Conservation (phyloP, 2,888 invertebrate genomes). For the Sepioteuthis lessoniana region DNA sequence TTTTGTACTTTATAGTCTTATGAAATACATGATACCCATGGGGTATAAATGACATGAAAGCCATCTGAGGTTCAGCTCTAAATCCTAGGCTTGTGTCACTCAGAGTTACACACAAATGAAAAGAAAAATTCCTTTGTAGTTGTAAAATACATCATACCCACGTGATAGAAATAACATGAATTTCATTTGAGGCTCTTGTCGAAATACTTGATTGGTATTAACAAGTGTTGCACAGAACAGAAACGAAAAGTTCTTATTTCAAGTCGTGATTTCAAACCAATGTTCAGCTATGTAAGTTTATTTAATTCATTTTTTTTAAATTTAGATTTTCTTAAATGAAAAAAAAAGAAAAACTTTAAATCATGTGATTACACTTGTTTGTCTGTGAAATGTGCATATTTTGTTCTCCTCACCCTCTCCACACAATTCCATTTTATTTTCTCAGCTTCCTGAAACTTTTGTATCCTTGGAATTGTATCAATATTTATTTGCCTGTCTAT, state of each 20-base stretch:
- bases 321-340: background rate
- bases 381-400: background rate
- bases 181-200: too few species aligned
- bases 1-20: too few species aligned
- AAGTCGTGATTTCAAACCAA: background rate
- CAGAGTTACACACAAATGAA: too few species aligned
- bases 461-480: background rate
- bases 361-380: background rate
- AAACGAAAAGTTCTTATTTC: background rate
- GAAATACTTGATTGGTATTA: too few species aligned
- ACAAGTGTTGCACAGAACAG: too few species aligned
- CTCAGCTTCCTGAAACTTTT: background rate
- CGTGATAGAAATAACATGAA: too few species aligned
- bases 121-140: too few species aligned
- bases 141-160: too few species aligned
- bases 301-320: background rate
- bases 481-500: slow-evolving; percentile 8
- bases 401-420: background rate
- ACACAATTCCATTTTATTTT: background rate
- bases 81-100: too few species aligned
- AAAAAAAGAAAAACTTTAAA: background rate
- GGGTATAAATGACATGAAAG: too few species aligned
- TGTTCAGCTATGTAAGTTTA: background rate
- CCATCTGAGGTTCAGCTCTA: too few species aligned
- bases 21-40: too few species aligned